Evolutionary conservation across 2,797 vertebrate species (phyloP), one percentile per base, ranked within the genome.

Genomic region (Chrosomus eos): DNA sequence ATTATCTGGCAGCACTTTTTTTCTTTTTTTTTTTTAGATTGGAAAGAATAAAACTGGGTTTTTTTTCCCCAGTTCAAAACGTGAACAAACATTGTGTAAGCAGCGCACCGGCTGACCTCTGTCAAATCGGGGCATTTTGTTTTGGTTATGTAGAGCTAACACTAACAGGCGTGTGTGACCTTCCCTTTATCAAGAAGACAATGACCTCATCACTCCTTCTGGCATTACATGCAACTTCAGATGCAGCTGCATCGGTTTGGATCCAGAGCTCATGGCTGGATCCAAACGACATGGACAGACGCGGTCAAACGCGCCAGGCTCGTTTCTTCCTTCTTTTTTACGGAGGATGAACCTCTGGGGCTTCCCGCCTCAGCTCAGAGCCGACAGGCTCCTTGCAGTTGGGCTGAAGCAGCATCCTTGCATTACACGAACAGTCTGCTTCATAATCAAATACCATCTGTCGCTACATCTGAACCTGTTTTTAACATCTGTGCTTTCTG

Each of bases 371-470:
- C 93, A 90, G 93, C 94, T 92, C 93, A 93, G 94, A 83, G 73
- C 94, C 94, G 94, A 95, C 94, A 94, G 84, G 93, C 95, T 95
- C 95, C 95, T 96, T 96, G 95, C 93, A 87, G 94, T 96, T 95
- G 95, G 95, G 96, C 96, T 96, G 95, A 94, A 95, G 94, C 95
- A 94, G 95, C 96, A 96, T 97, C 96, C 96, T 96, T 97, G 96
- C 96, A 97, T 96, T 98, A 97, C 97, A 97, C 96, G 97, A 96
- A 97, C 97, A 97, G 96, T 97, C 98, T 99, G 98, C 96, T 98
- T 96, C 95, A 97, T 99, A 99, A 99, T 99, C 98, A 99, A 99
- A 98, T 97, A 97, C 98, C 98, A 99, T 99, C 98, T 99, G 98
- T 97, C 97, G 95, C 96, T 97, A 96, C 97, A 97, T 98, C 97